Evolutionary conservation across 2,888 invertebrate species (phyloP).

Genomic region (Thymelicus lineola): DNA sequence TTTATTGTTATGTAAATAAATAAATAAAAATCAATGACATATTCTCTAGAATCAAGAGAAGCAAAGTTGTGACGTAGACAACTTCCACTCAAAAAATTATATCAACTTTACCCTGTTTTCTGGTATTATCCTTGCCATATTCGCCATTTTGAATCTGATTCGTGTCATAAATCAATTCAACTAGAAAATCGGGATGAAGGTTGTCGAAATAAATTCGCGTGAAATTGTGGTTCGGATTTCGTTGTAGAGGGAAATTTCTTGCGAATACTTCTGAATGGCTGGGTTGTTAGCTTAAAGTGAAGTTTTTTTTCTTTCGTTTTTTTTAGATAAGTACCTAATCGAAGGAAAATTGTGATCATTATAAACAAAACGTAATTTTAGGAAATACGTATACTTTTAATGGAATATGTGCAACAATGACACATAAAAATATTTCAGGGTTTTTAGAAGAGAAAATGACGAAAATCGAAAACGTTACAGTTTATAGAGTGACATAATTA

Average conservation of each 20-base stretch:
- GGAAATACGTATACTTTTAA: too few relatives aligned
- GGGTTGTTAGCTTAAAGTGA: not conserved
- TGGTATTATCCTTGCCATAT: conserved; percentile 1
- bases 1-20: too few relatives aligned
- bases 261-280: conserved; percentile 7
- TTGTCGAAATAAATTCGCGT: conserved; percentile 26
- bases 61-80: too few relatives aligned
- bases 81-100: too few relatives aligned
- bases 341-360: not conserved
- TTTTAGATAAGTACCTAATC: not conserved
- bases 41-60: too few relatives aligned
- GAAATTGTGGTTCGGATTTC: conserved; percentile 25
- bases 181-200: conserved; percentile 31
- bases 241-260: conserved; percentile 16
- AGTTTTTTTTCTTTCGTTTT: not conserved
- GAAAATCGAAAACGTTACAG: too few relatives aligned
- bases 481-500: too few relatives aligned
- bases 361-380: too few relatives aligned
- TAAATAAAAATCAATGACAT: too few relatives aligned
- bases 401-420: too few relatives aligned
- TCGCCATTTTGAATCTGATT: conserved; percentile 23
- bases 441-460: too few relatives aligned
- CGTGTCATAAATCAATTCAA: conserved; percentile 32
- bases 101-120: not conserved
- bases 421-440: too few relatives aligned